Conservation (phyloP, 1,140 invertebrate genomes). For the Zophobas morio region DNA sequence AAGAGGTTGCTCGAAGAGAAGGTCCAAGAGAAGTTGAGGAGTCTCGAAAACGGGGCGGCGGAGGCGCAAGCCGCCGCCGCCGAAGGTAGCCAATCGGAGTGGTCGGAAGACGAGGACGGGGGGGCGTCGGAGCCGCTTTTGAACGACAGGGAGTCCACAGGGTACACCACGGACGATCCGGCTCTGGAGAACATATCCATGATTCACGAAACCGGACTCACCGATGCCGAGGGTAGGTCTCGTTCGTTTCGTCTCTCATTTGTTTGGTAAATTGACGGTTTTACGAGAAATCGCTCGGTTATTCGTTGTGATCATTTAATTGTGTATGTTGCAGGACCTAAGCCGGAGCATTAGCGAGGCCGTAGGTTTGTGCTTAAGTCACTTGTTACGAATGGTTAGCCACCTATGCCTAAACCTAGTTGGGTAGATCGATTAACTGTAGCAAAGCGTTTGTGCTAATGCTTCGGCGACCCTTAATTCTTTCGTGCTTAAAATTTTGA, state of each 20-base stretch:
- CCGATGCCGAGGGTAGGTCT: conserved; percentile 81
- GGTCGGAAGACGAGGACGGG: conserved; percentile 80
- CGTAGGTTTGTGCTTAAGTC: too few species aligned
- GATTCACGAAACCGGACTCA: conserved; percentile 87
- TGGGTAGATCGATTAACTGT: too few species aligned
- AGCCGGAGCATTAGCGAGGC: background rate
- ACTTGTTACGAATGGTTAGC: too few species aligned
- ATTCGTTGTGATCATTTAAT: too few species aligned
- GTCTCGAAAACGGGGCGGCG: conserved; percentile 56
- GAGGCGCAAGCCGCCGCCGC: conserved; percentile 11
- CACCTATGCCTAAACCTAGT: too few species aligned
- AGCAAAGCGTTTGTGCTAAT: too few species aligned
- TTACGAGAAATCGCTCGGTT: too few species aligned
- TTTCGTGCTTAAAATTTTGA: too few species aligned
- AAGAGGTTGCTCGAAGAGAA: conserved; percentile 69
- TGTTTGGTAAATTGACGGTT: too few species aligned
- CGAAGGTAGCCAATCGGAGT: conserved; percentile 80
- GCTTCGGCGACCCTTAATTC: too few species aligned
- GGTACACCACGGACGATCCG: conserved; percentile 87
- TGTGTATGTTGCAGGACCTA: conserved; percentile 9
- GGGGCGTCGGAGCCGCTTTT: conserved; percentile 73
- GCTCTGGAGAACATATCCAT: conserved; percentile 87
- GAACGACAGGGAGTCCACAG: conserved; percentile 78
- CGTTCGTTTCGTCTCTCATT: background rate
- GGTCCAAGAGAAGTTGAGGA: conserved; percentile 64